Conservation (phyloP, 2,113 vertebrate genomes). For the Gavia stellata region DNA sequence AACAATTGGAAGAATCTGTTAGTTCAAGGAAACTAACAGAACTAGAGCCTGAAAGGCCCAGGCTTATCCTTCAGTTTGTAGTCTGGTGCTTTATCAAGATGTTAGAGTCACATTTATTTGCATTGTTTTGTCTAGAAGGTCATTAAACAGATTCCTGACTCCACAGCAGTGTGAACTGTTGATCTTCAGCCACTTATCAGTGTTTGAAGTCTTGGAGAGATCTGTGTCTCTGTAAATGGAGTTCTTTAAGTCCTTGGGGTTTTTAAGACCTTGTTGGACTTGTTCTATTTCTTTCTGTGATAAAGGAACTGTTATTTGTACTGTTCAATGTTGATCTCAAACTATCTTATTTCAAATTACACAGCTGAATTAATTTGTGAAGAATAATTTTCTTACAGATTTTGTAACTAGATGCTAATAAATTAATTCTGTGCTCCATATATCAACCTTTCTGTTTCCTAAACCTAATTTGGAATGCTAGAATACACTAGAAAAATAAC, state of each 20-base stretch:
- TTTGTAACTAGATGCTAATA: neutral
- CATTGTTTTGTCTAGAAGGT: neutral
- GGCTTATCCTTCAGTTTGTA: neutral
- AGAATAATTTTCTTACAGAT: neutral
- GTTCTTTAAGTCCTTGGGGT: neutral
- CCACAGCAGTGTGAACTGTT: neutral
- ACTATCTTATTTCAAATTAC: neutral
- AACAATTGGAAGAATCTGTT: neutral
- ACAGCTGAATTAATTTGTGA: neutral
- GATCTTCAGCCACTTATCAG: neutral
- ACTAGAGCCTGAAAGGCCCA: neutral
- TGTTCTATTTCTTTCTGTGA: neutral
- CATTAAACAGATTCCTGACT: neutral
- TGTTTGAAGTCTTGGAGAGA: neutral
- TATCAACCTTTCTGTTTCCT: neutral
- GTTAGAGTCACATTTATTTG: neutral
- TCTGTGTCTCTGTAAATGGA: neutral
- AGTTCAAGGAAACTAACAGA: neutral
- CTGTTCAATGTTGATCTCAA: neutral
- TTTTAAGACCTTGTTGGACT: neutral
- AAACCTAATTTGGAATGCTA: neutral
- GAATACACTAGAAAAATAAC: neutral
- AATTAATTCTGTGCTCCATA: neutral
- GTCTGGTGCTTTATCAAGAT: neutral
- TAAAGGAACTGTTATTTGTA: neutral